Percentiles rank a stretch among this genome's conserved stretches.
Evolutionary conservation across 2,113 vertebrate genomes (phyloP).

Genomic region (Eudyptes chrysolophus): DNA sequence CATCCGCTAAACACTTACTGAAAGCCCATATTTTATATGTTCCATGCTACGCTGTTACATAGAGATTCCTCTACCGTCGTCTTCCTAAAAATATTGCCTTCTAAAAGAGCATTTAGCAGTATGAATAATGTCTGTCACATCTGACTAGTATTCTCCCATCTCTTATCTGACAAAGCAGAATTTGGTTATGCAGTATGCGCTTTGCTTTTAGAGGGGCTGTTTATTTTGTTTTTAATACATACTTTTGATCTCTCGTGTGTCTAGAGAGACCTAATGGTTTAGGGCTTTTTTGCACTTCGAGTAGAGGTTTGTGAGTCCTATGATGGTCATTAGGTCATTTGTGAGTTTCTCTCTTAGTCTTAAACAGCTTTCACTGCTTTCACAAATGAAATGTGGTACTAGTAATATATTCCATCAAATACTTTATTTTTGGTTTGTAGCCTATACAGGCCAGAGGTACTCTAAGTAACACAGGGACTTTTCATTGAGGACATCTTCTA

Average conservation of each 20-base stretch:
- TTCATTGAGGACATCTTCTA: rapidly evolving
- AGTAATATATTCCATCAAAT: background rate
- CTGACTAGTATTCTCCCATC: background rate
- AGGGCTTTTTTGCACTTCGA: background rate
- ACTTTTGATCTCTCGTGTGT: background rate
- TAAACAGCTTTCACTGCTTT: background rate
- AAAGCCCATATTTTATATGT: background rate
- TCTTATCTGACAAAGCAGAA: background rate
- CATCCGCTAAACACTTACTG: background rate
- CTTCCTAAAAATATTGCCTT: background rate
- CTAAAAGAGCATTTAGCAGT: background rate
- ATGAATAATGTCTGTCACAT: rapidly evolving
- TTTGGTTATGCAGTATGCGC: background rate
- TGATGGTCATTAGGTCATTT: background rate
- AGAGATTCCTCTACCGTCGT: background rate
- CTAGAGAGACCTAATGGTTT: background rate
- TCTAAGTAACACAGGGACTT: background rate
- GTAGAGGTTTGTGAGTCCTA: background rate
- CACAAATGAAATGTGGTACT: background rate
- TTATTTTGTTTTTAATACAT: background rate
- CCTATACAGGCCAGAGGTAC: rapidly evolving
- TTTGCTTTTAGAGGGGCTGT: background rate
- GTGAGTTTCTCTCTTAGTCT: background rate
- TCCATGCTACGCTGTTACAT: background rate
- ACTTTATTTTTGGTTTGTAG: background rate